Conservation (phyloP, 2,888 invertebrate genomes). For the Julus scandinavius region DNA sequence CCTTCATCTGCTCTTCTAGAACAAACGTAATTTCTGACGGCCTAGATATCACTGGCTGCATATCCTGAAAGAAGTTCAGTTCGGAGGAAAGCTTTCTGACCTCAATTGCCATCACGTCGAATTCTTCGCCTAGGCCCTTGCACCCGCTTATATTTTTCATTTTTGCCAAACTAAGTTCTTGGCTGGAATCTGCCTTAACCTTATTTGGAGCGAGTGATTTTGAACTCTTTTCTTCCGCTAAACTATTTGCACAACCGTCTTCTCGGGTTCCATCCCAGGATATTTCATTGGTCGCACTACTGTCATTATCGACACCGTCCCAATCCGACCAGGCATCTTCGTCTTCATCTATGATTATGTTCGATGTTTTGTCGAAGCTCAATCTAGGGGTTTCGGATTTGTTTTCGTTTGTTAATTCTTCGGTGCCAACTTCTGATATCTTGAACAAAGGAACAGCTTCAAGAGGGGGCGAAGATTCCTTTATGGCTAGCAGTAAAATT, state of each 20-base stretch:
- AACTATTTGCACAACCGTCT: not conserved
- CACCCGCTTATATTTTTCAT: not conserved
- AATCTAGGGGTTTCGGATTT: not conserved
- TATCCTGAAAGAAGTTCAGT: constrained; percentile 52
- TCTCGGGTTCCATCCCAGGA: not conserved
- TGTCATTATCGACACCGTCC: constrained; percentile 40
- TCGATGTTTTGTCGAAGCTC: not conserved
- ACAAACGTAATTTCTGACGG: not conserved
- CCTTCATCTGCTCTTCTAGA: not conserved
- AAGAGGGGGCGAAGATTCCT: not conserved
- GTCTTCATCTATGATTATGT: not conserved
- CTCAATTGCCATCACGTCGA: constrained; percentile 52
- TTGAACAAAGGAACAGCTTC: not conserved
- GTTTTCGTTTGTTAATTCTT: not conserved
- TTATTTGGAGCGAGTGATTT: not conserved
- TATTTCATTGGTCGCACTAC: not conserved
- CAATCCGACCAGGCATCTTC: constrained; percentile 52
- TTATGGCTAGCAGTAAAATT: not conserved
- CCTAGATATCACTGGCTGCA: constrained; percentile 52
- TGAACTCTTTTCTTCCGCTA: not conserved
- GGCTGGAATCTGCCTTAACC: not conserved
- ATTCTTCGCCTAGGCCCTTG: constrained; percentile 53
- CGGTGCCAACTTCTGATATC: not conserved
- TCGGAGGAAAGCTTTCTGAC: constrained; percentile 37
- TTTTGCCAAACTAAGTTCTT: not conserved